These are phyloP conservation scores for Phycodurus eques DNA, from an alignment of 2,113 vertebrate genomes.

Conservation along the genomic window DNA sequence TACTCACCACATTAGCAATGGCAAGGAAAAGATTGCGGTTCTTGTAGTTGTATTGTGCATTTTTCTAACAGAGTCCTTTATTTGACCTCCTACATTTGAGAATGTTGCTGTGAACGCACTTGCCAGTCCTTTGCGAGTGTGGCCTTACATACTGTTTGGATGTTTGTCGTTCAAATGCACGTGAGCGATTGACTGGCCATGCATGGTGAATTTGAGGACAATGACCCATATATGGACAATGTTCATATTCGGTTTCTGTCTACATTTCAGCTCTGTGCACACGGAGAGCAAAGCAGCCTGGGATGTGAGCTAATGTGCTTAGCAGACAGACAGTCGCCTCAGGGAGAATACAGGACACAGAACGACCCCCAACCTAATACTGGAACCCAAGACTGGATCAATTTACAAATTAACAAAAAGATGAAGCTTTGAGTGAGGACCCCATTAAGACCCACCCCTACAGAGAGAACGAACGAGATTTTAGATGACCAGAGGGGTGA, in stretches of 20 bases:
- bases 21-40: too few species aligned
- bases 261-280: conserved; percentile 42
- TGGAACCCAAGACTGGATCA: conserved; percentile 61
- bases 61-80: too few species aligned
- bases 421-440: conserved; percentile 49
- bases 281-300: conserved; percentile 19
- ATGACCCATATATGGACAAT: conserved; percentile 54
- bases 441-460: conserved; percentile 41
- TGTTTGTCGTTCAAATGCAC: conserved; percentile 1
- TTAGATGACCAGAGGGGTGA: conserved; percentile 46
- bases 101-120: conserved; percentile 10
- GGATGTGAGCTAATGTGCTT: conserved; percentile 65
- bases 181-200: conserved; percentile 39
- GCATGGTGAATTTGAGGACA: conserved; percentile 45
- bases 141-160: neutral
- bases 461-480: conserved; percentile 55
- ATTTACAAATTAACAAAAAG: conserved; percentile 59
- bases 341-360: conserved; percentile 50
- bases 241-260: conserved; percentile 34
- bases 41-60: too few species aligned
- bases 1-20: too few species aligned
- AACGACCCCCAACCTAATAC: conserved; percentile 59
- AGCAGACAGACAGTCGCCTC: conserved; percentile 71
- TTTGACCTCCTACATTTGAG: neutral
- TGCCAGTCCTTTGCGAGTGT: conserved; percentile 19